Evolutionary conservation across 2,888 invertebrate species (phyloP).

Genomic region (Phyllotreta cruciferae): DNA sequence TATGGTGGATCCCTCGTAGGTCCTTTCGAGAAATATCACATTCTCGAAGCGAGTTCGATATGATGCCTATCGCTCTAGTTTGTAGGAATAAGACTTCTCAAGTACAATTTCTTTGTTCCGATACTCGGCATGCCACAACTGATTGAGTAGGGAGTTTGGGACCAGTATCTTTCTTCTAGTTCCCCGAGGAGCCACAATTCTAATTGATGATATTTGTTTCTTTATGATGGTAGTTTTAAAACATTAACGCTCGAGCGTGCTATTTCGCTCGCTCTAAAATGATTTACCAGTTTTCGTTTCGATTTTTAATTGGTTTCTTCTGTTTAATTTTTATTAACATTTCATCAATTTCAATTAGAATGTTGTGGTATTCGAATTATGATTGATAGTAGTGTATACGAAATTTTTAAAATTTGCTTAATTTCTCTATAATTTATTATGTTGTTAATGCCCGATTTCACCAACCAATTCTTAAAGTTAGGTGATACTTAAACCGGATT

Average conservation of each 20-base stretch:
- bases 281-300: constrained; percentile 15
- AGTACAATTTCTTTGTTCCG: constrained; percentile 60
- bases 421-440: no score
- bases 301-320: no score
- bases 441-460: no score
- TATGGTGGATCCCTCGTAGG: constrained; percentile 14
- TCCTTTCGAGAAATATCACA: constrained; percentile 52
- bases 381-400: no score
- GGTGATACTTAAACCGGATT: no score
- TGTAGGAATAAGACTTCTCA: constrained; percentile 57
- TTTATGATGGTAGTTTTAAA: constrained; percentile 47
- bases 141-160: constrained; percentile 60
- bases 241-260: constrained; percentile 38
- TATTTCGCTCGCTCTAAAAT: constrained; percentile 27
- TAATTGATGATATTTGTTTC: constrained; percentile 55
- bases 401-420: no score
- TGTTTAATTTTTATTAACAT: no score
- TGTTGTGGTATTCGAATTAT: no score
- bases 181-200: constrained; percentile 52
- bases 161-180: constrained; percentile 51
- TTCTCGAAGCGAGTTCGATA: constrained; percentile 54
- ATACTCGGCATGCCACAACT: constrained; percentile 57
- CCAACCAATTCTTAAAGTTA: no score
- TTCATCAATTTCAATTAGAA: no score
- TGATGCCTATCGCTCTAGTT: constrained; percentile 58